Evolutionary conservation across 2,797 vertebrate genomes (phyloP).

Genomic region (Phrynocephalus forsythii): DNA sequence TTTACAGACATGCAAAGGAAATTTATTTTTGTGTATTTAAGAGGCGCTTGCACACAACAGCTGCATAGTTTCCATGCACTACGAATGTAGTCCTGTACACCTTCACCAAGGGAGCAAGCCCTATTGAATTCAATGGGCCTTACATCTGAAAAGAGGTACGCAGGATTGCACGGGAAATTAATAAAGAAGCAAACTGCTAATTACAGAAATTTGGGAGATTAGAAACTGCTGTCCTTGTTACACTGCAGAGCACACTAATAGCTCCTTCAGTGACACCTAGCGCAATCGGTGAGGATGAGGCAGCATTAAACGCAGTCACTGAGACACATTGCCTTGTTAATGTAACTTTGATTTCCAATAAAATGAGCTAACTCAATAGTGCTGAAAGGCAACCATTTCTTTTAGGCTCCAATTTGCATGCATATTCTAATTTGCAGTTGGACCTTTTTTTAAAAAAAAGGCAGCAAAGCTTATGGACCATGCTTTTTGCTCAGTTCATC

Average conservation of each 20-base stretch:
- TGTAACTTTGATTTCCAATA: slow-evolving; percentile 53
- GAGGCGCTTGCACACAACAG: background rate
- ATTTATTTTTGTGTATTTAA: slow-evolving; percentile 14
- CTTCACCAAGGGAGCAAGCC: background rate
- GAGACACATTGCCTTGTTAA: slow-evolving; percentile 36
- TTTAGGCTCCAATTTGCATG: slow-evolving; percentile 53
- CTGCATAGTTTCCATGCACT: slow-evolving; percentile 9
- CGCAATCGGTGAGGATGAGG: background rate
- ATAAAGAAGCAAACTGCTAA: background rate
- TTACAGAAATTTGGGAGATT: background rate
- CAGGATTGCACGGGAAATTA: slow-evolving; percentile 9
- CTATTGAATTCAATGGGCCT: background rate
- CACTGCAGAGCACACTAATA: slow-evolving; percentile 38
- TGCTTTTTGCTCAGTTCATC: slow-evolving; percentile 71
- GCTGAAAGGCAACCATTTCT: slow-evolving; percentile 53
- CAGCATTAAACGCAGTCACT: slow-evolving; percentile 10
- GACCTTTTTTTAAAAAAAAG: slow-evolving; percentile 67
- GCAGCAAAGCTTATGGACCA: slow-evolving; percentile 58
- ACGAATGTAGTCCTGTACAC: background rate
- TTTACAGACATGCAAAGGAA: background rate
- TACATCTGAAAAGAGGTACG: background rate
- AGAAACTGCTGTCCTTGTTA: slow-evolving; percentile 31
- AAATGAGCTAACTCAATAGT: slow-evolving; percentile 60
- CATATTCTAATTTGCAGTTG: slow-evolving; percentile 68
- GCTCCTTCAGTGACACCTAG: slow-evolving; percentile 70